A percentile compares a stretch with the other conserved stretches of the same genome.
Evolutionary conservation across 2,113 vertebrate species (phyloP).

Genomic region (Gracilinanus agilis): DNA sequence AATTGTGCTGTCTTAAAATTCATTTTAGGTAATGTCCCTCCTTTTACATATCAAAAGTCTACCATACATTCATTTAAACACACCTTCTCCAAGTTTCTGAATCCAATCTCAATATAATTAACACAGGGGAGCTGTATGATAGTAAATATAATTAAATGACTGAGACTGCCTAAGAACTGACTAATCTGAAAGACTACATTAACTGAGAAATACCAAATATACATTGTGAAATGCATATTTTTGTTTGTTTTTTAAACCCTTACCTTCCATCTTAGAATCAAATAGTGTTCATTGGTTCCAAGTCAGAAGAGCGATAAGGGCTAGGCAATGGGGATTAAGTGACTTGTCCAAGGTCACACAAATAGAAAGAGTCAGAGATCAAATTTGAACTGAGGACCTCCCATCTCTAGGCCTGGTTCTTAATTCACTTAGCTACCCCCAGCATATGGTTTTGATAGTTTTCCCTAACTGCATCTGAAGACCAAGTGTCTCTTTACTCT

Average conservation of each 20-base stretch:
- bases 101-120: background rate
- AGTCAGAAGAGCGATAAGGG: too few species aligned
- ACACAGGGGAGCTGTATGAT: background rate
- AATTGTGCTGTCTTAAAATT: background rate
- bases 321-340: too few species aligned
- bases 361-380: too few species aligned
- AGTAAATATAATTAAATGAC: background rate
- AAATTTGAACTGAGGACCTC: too few species aligned
- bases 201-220: too few species aligned
- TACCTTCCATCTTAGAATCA: too few species aligned
- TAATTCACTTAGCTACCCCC: too few species aligned
- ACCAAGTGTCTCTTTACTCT: background rate
- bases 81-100: background rate
- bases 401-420: too few species aligned
- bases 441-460: background rate
- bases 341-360: too few species aligned
- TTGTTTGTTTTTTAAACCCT: too few species aligned
- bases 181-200: background rate
- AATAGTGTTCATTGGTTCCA: too few species aligned
- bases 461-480: background rate
- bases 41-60: background rate
- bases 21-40: background rate
- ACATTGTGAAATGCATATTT: background rate
- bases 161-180: background rate
- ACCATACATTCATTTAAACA: background rate